Evolutionary conservation across 2,113 vertebrate species (phyloP).

Genomic region (Ictidomys tridecemlineatus): DNA sequence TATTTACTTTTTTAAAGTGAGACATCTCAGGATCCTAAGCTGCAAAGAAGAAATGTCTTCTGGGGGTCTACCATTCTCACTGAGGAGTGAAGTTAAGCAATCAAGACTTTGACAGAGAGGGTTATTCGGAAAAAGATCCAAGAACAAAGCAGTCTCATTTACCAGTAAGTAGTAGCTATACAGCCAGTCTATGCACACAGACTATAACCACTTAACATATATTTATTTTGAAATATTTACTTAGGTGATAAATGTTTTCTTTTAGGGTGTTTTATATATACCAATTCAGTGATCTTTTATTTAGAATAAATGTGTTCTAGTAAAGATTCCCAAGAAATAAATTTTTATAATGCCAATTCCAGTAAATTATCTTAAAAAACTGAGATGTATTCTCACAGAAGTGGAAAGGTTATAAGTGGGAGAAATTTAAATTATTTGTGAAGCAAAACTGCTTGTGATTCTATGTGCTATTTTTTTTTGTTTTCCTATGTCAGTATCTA

Average conservation of each 20-base stretch:
- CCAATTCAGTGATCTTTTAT: constrained; percentile 45
- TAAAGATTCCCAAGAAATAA: constrained; percentile 47
- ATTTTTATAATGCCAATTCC: constrained; percentile 55
- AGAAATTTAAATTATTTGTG: neutral
- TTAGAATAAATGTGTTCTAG: constrained; percentile 42
- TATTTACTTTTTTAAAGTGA: neutral
- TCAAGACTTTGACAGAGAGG: neutral
- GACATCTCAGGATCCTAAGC: neutral
- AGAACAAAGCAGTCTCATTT: neutral
- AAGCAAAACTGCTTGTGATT: neutral
- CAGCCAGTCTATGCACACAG: neutral
- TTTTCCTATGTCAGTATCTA: neutral
- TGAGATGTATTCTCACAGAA: neutral
- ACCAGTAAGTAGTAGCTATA: neutral
- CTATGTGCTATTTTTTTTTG: too few species aligned
- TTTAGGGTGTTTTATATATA: constrained; percentile 43
- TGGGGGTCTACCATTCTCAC: neutral
- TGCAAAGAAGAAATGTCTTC: neutral
- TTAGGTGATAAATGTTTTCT: constrained; percentile 48
- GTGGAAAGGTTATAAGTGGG: neutral
- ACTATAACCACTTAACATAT: neutral
- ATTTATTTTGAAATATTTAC: constrained; percentile 42
- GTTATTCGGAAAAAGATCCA: neutral
- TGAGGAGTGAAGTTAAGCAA: neutral
- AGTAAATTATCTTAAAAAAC: constrained; percentile 46